These are phyloP conservation scores for Araneus ventricosus DNA, from an alignment of 1,140 invertebrate genomes.

Conservation along the genomic window DNA sequence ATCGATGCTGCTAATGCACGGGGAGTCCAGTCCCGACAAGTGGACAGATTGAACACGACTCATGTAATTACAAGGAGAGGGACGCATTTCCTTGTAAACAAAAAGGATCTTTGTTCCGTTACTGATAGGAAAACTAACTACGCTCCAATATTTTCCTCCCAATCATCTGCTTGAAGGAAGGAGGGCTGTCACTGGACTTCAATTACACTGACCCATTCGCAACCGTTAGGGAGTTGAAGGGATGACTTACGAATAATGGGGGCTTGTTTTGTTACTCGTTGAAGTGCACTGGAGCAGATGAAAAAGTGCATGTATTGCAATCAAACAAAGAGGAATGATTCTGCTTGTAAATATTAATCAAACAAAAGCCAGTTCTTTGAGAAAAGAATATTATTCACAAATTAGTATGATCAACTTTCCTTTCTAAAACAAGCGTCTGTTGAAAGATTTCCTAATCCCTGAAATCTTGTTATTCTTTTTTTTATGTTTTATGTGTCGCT, in stretches of 20 bases:
- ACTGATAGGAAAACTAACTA: constrained; percentile 48
- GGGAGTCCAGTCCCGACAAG: constrained; percentile 22
- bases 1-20: constrained; percentile 53
- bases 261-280: neutral
- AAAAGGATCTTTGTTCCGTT: constrained; percentile 43
- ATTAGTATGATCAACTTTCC: too few species aligned
- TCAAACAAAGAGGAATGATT: too few species aligned
- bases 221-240: neutral
- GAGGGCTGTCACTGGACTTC: constrained; percentile 1
- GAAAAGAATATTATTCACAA: too few species aligned
- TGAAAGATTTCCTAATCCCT: too few species aligned
- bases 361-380: too few species aligned
- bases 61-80: constrained; percentile 58
- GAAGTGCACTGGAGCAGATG: neutral
- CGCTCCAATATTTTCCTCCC: neutral
- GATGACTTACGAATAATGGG: neutral
- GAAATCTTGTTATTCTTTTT: too few species aligned
- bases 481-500: too few species aligned
- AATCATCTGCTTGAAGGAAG: constrained; percentile 11
- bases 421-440: too few species aligned
- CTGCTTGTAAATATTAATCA: too few species aligned
- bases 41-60: constrained; percentile 56
- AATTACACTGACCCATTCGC: neutral
- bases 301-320: neutral
- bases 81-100: constrained; percentile 47